Percentiles rank a stretch among this genome's conserved stretches.
These are phyloP conservation scores for Phataginus tetradactyla DNA, from an alignment of 2,797 vertebrate genomes.

Conservation along the genomic window DNA sequence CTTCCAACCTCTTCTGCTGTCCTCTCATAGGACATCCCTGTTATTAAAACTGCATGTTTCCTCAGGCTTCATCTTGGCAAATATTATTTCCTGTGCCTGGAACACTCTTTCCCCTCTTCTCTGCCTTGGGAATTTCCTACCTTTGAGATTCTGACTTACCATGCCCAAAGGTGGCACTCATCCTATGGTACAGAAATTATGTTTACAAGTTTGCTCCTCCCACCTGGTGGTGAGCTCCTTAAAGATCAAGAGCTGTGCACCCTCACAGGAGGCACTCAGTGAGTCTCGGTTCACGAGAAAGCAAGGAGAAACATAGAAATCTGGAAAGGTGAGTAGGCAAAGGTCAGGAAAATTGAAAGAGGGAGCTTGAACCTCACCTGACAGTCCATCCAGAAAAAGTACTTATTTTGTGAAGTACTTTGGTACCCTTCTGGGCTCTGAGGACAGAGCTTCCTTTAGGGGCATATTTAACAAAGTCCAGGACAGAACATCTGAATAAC, in stretches of 20 bases:
- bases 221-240: background rate
- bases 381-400: background rate
- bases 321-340: background rate
- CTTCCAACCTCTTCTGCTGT: background rate
- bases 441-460: background rate
- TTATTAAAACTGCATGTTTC: constrained; percentile 26
- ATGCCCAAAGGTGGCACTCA: background rate
- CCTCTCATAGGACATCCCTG: background rate
- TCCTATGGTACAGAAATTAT: background rate
- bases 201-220: constrained; percentile 2
- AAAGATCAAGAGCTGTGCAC: background rate
- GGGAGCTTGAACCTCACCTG: background rate
- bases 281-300: background rate
- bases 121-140: background rate
- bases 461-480: background rate
- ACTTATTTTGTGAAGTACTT: background rate
- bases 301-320: background rate
- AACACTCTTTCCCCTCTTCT: background rate
- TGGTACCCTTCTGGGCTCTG: background rate
- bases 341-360: background rate
- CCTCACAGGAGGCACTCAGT: background rate
- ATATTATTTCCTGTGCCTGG: background rate
- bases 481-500: background rate
- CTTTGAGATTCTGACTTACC: background rate
- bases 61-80: constrained; percentile 20